These are phyloP conservation scores for Megaceryle alcyon DNA, from an alignment of 2,797 vertebrate genomes.

Conservation along the genomic window DNA sequence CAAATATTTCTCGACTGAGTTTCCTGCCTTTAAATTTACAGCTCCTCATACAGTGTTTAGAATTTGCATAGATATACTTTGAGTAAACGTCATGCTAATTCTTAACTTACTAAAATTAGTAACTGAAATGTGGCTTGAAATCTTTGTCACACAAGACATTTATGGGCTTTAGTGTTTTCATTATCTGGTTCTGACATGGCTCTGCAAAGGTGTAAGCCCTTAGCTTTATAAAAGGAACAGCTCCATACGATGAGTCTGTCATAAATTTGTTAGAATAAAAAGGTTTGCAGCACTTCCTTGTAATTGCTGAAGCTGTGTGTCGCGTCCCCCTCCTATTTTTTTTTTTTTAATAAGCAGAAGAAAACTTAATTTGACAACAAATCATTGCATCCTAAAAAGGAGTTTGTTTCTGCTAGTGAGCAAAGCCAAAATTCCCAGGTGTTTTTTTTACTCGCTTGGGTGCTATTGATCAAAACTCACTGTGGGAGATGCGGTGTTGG, in stretches of 20 bases:
- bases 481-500: not conserved
- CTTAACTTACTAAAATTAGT: not conserved
- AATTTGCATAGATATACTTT: not conserved
- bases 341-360: not conserved
- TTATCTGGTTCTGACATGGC: not conserved
- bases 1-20: not conserved
- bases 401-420: not conserved
- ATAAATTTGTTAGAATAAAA: not conserved
- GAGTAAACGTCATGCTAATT: not conserved
- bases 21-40: not conserved
- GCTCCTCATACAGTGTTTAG: not conserved
- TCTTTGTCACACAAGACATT: not conserved
- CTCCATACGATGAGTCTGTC: not conserved
- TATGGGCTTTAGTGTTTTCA: not conserved
- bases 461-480: not conserved
- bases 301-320: not conserved
- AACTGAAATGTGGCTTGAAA: not conserved
- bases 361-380: not conserved
- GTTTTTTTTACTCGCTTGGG: not conserved
- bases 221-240: not conserved
- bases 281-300: not conserved
- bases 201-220: not conserved
- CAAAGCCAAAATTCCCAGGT: not conserved
- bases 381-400: not conserved
- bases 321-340: accelerated